phyloP scores from a whole-genome alignment of 2,113 vertebrate genomes.

The Rhabdomys dilectus region DNA sequence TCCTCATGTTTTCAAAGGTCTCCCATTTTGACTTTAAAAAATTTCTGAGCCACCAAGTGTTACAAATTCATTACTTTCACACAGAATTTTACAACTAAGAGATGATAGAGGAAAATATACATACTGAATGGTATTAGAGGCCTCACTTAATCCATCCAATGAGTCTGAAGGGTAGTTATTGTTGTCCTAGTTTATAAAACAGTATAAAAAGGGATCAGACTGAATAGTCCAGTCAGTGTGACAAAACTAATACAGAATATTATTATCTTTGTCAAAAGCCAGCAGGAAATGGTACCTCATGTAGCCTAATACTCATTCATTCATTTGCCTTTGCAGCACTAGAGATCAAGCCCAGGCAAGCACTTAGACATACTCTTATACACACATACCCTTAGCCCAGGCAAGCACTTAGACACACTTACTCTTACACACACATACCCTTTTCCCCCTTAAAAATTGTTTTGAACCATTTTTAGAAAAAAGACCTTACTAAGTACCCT shows the following conservation, averaged over 20 bases:
- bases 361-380: no score
- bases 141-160: conserved; percentile 2
- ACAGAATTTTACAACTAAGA: conserved; percentile 32
- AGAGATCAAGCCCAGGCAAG: background rate
- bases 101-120: background rate
- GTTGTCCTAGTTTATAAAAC: conserved; percentile 37
- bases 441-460: background rate
- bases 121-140: background rate
- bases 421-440: no score
- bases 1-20: conserved; percentile 51
- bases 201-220: background rate
- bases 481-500: background rate
- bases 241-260: conserved; percentile 29
- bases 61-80: background rate
- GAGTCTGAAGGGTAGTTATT: background rate
- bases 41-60: conserved; percentile 22
- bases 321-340: background rate
- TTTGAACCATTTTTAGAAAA: background rate
- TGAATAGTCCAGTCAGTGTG: background rate
- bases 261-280: conserved; percentile 14
- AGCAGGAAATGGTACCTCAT: background rate
- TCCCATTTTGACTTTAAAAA: conserved; percentile 39
- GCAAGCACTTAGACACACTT: background rate
- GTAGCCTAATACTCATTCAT: background rate
- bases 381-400: no score